A percentile compares a stretch with the other conserved stretches of the same genome.
phyloP scores from a whole-genome alignment of 2,113 vertebrate species.

The Cariama cristata region DNA sequence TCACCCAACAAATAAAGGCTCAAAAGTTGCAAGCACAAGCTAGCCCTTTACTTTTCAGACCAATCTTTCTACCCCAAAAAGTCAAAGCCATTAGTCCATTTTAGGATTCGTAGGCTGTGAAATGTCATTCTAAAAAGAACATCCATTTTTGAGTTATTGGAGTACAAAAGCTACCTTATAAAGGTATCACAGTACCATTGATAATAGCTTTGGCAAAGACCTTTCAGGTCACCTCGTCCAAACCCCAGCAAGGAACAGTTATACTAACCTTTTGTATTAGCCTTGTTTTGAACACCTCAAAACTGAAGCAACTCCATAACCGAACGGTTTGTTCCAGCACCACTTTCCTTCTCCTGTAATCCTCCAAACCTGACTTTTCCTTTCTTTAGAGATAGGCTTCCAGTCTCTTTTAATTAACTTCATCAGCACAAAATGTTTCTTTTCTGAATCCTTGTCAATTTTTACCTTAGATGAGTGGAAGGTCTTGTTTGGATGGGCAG shows the following conservation, averaged over 20 bases:
- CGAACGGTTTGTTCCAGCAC: neutral
- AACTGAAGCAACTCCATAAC: neutral
- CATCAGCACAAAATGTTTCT: neutral
- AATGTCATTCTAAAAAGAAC: slow-evolving; percentile 71
- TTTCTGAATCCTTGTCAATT: neutral
- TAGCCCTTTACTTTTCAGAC: slow-evolving; percentile 65
- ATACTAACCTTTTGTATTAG: slow-evolving; percentile 7
- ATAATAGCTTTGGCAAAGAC: slow-evolving; percentile 55
- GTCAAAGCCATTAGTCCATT: slow-evolving; percentile 70
- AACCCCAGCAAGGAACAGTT: neutral
- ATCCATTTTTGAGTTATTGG: slow-evolving; percentile 49
- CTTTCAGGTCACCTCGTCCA: slow-evolving; percentile 40
- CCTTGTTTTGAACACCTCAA: slow-evolving; percentile 23
- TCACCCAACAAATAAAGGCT: slow-evolving; percentile 61
- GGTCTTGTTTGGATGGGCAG: neutral
- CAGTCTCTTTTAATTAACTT: neutral
- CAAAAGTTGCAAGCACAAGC: slow-evolving; percentile 63
- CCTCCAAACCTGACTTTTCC: neutral
- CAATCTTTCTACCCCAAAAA: slow-evolving; percentile 54
- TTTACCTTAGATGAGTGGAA: neutral
- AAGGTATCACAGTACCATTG: slow-evolving; percentile 39
- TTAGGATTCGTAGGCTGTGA: slow-evolving; percentile 47
- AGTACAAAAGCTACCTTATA: slow-evolving; percentile 49
- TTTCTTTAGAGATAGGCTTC: neutral
- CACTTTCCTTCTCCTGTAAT: neutral